These are phyloP conservation scores for Rhodeus uyekii DNA, from an alignment of 2,797 vertebrate species.

Conservation along the genomic window DNA sequence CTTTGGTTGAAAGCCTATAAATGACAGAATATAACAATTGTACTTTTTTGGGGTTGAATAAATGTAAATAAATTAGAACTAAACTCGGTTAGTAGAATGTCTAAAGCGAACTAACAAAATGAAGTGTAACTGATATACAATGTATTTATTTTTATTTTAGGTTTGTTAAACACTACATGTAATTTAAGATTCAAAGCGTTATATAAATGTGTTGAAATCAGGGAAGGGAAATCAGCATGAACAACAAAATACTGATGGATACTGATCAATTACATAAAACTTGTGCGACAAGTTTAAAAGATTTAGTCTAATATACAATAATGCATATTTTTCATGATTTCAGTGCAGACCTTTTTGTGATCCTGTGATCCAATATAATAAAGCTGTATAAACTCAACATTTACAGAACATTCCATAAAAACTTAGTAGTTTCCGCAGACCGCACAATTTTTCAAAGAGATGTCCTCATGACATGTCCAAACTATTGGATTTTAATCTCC, in stretches of 20 bases:
- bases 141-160: not conserved
- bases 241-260: not conserved
- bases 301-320: too few relatives aligned
- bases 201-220: not conserved
- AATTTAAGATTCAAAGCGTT: not conserved
- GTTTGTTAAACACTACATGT: not conserved
- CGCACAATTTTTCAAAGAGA: not conserved
- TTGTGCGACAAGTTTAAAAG: too few relatives aligned
- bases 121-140: not conserved
- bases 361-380: not conserved
- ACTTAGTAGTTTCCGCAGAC: not conserved
- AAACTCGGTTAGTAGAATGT: not conserved
- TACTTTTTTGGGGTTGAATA: too few relatives aligned
- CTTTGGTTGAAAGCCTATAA: too few relatives aligned
- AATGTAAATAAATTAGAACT: too few relatives aligned
- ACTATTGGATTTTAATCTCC: not conserved
- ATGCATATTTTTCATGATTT: not conserved
- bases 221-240: not conserved
- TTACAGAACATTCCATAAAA: not conserved
- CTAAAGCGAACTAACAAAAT: not conserved
- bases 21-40: too few relatives aligned
- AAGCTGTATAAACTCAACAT: not conserved
- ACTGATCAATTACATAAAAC: too few relatives aligned
- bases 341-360: not conserved
- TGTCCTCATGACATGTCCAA: too few relatives aligned